Conservation (phyloP, 2,113 vertebrate genomes). For the Gallinago undulata region DNA sequence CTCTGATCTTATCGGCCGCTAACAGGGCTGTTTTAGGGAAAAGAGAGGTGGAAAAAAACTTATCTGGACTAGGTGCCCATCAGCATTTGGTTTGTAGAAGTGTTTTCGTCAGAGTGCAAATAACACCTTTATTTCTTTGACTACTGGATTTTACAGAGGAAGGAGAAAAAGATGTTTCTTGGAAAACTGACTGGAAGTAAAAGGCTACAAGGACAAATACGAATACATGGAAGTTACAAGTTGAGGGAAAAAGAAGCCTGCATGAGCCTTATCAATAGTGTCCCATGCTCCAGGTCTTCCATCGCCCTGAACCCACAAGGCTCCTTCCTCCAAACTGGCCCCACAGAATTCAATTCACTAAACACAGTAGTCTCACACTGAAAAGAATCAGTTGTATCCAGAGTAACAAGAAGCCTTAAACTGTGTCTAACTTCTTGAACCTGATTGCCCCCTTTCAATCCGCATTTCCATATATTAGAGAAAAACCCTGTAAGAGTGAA, state of each 20-base stretch:
- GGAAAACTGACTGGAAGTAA: background rate
- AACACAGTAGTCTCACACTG: background rate
- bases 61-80: background rate
- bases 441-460: background rate
- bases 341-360: background rate
- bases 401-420: background rate
- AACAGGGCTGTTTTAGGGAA: background rate
- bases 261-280: accelerated
- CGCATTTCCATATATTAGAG: background rate
- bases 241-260: background rate
- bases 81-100: background rate
- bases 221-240: background rate
- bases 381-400: background rate
- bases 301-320: background rate
- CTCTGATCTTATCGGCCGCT: background rate
- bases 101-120: background rate
- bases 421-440: background rate
- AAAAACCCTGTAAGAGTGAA: accelerated
- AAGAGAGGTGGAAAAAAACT: background rate
- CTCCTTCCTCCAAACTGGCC: background rate
- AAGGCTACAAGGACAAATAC: too few relatives aligned
- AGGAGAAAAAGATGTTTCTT: background rate
- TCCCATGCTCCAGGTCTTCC: background rate
- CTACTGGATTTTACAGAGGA: background rate
- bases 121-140: background rate